These are phyloP conservation scores for Loripinus fragilis DNA, from an alignment of 2,888 invertebrate genomes.

Conservation along the genomic window DNA sequence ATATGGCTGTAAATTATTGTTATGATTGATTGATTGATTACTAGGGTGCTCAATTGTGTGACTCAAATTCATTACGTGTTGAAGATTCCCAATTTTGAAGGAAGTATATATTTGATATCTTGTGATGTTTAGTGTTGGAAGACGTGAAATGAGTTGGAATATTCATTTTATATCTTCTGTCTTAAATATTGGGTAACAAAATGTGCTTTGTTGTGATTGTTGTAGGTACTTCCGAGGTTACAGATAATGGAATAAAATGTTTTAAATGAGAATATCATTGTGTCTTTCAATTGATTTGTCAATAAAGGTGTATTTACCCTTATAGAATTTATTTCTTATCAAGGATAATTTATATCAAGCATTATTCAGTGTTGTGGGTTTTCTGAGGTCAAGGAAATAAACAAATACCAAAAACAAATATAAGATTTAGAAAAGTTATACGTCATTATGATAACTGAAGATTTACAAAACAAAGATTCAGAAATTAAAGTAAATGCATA, in stretches of 20 bases:
- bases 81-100: background rate
- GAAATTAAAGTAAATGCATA: background rate
- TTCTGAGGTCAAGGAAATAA: constrained; percentile 8
- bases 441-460: background rate
- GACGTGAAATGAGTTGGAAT: background rate
- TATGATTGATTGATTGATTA: constrained; percentile 19
- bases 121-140: background rate
- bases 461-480: background rate
- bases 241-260: constrained; percentile 7
- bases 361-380: constrained; percentile 13
- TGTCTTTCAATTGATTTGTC: background rate
- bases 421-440: background rate
- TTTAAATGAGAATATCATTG: constrained; percentile 12
- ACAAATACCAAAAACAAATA: constrained; percentile 9
- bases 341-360: constrained; percentile 8
- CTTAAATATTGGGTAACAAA: background rate
- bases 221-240: background rate
- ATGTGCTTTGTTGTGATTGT: background rate
- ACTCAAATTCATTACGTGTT: background rate
- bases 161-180: background rate
- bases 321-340: constrained; percentile 10
- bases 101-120: background rate
- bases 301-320: background rate
- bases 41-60: background rate
- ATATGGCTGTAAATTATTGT: background rate